phyloP scores from a whole-genome alignment of 2,888 invertebrate genomes.

The Eilema griseolum region DNA sequence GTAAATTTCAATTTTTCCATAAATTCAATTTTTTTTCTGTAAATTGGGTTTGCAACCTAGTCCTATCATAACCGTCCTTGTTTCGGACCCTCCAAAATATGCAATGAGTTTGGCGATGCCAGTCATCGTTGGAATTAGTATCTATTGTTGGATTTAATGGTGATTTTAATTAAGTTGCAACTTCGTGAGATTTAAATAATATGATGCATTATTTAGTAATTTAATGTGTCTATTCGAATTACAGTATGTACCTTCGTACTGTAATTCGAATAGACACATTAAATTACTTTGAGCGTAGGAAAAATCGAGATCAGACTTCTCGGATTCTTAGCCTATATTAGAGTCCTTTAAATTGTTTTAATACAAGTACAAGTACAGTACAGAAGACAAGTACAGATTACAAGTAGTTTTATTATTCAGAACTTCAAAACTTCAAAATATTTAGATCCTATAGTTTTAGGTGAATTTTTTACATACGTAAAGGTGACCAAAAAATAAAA shows the following conservation, averaged over 20 bases:
- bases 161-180: slow-evolving; percentile 41
- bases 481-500: not conserved
- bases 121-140: slow-evolving; percentile 55
- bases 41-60: slow-evolving; percentile 4
- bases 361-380: too few relatives aligned
- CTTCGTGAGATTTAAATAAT: slow-evolving; percentile 19
- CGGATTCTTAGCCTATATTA: not conserved
- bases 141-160: slow-evolving; percentile 49
- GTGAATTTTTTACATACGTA: too few relatives aligned
- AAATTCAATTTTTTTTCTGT: too few relatives aligned
- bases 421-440: too few relatives aligned
- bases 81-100: slow-evolving; percentile 57
- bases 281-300: not conserved
- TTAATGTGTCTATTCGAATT: not conserved
- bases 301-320: not conserved
- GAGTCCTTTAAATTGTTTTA: not conserved
- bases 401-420: too few relatives aligned
- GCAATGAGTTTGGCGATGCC: slow-evolving; percentile 51
- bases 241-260: not conserved
- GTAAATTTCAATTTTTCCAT: too few relatives aligned
- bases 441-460: too few relatives aligned
- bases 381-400: too few relatives aligned
- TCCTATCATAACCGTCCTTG: slow-evolving; percentile 28
- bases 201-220: slow-evolving; percentile 14
- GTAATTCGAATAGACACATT: not conserved